These are phyloP conservation scores for Pegoplata infirma DNA, from an alignment of 2,888 invertebrate genomes.

Conservation along the genomic window DNA sequence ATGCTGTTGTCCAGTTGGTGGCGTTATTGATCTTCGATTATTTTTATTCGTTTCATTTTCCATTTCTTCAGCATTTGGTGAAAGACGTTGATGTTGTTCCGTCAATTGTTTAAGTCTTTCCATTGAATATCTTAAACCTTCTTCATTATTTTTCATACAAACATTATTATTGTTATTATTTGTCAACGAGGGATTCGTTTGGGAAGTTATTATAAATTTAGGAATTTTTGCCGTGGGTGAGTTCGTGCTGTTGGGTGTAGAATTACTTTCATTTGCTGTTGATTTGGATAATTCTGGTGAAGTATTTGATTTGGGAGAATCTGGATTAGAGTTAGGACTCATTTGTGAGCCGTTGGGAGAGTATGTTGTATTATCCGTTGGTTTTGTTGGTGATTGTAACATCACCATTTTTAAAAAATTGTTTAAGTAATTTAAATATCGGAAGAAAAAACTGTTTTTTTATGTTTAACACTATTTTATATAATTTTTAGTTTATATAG, in stretches of 20 bases:
- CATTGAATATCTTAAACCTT: slow-evolving; percentile 73
- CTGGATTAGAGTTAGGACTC: slow-evolving; percentile 77
- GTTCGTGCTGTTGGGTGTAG: slow-evolving; percentile 21
- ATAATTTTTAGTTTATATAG: slow-evolving; percentile 12
- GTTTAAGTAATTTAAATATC: too few relatives aligned
- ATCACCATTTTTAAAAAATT: slow-evolving; percentile 75
- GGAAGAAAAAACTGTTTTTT: too few relatives aligned
- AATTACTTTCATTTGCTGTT: slow-evolving; percentile 39
- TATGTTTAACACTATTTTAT: background rate
- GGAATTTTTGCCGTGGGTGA: slow-evolving; percentile 69
- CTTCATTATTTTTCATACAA: slow-evolving; percentile 66
- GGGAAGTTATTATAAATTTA: slow-evolving; percentile 70
- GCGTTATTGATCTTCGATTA: slow-evolving; percentile 58
- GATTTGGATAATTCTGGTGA: slow-evolving; percentile 69
- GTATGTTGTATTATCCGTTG: slow-evolving; percentile 65
- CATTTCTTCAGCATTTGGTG: slow-evolving; percentile 63
- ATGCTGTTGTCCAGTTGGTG: slow-evolving; percentile 29
- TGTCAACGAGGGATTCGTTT: slow-evolving; percentile 51
- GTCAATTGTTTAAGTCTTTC: slow-evolving; percentile 77
- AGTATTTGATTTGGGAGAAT: slow-evolving; percentile 77
- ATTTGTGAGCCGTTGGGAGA: slow-evolving; percentile 71
- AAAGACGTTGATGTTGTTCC: slow-evolving; percentile 75
- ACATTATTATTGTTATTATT: slow-evolving; percentile 38
- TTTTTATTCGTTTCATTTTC: slow-evolving; percentile 12
- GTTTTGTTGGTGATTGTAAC: slow-evolving; percentile 76